Evolutionary conservation across 2,113 vertebrate species (phyloP).

Genomic region (Capreolus pygargus): DNA sequence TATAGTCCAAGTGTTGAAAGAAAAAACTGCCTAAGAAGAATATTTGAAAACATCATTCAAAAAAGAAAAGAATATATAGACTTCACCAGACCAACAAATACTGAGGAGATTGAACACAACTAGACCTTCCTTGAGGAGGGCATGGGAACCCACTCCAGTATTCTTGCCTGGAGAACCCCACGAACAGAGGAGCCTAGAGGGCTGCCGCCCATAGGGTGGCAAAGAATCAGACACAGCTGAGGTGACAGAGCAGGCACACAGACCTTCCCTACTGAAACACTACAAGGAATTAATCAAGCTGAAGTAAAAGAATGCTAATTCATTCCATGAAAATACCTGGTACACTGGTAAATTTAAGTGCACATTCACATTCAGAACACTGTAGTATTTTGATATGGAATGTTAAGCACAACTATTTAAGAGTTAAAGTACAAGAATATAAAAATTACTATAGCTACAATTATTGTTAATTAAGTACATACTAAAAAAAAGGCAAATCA

Average conservation of each 20-base stretch:
- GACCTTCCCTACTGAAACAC: neutral
- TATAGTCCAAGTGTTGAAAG: neutral
- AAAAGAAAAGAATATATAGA: neutral
- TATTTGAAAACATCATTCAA: neutral
- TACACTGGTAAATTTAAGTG: neutral
- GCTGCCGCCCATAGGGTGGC: neutral
- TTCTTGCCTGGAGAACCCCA: neutral
- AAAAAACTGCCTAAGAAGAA: neutral
- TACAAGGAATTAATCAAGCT: neutral
- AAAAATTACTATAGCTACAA: neutral
- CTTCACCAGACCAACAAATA: neutral
- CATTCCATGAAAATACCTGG: neutral
- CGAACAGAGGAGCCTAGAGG: rapidly evolving
- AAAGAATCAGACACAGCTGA: too few species aligned
- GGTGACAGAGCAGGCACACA: too few species aligned
- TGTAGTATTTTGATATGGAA: neutral
- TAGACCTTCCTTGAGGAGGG: neutral
- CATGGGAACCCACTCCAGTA: neutral
- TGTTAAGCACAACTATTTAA: neutral
- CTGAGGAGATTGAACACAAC: neutral
- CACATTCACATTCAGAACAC: neutral
- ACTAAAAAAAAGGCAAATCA: neutral
- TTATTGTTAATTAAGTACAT: neutral
- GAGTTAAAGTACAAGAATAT: neutral
- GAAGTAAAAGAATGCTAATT: neutral